Evolutionary conservation across 2,797 vertebrate genomes (phyloP).

Genomic region (Lutjanus argentimaculatus): DNA sequence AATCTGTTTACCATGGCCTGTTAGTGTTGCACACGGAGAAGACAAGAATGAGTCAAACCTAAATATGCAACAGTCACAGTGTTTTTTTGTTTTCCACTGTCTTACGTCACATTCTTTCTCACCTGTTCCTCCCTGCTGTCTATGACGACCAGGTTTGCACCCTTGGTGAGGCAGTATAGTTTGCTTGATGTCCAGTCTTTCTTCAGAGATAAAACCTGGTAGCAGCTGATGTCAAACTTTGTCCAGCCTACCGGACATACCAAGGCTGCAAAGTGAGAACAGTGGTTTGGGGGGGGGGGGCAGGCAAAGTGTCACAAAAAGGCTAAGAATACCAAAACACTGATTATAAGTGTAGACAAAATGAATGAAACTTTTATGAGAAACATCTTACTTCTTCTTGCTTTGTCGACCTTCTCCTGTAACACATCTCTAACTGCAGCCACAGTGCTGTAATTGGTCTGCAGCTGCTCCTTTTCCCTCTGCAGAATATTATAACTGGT

Average conservation of each 20-base stretch:
- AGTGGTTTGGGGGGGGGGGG: too few species aligned
- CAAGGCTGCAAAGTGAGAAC: not conserved
- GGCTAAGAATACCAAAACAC: not conserved
- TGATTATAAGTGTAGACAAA: not conserved
- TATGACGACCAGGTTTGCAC: slow-evolving; percentile 51
- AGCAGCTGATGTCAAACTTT: slow-evolving; percentile 53
- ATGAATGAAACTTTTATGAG: not conserved
- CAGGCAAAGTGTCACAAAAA: not conserved
- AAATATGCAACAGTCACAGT: too few species aligned
- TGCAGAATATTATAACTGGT: not conserved
- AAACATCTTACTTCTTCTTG: slow-evolving; percentile 6
- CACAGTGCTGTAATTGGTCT: slow-evolving; percentile 13
- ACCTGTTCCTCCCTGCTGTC: slow-evolving; percentile 60
- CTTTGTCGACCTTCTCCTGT: slow-evolving; percentile 9
- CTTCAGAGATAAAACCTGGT: slow-evolving; percentile 15
- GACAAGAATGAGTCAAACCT: not conserved
- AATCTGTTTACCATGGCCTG: slow-evolving; percentile 39
- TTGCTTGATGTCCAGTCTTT: slow-evolving; percentile 49
- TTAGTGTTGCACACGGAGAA: not conserved
- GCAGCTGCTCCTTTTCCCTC: too few species aligned
- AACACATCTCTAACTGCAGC: not conserved
- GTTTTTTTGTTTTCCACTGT: too few species aligned
- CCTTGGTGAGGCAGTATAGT: slow-evolving; percentile 16
- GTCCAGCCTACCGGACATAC: slow-evolving; percentile 44
- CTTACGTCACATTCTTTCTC: not conserved